A percentile compares a stretch with the other conserved stretches of the same genome.
These are phyloP conservation scores for Aptenodytes forsteri DNA, from an alignment of 2,113 vertebrate species.

Conservation along the genomic window DNA sequence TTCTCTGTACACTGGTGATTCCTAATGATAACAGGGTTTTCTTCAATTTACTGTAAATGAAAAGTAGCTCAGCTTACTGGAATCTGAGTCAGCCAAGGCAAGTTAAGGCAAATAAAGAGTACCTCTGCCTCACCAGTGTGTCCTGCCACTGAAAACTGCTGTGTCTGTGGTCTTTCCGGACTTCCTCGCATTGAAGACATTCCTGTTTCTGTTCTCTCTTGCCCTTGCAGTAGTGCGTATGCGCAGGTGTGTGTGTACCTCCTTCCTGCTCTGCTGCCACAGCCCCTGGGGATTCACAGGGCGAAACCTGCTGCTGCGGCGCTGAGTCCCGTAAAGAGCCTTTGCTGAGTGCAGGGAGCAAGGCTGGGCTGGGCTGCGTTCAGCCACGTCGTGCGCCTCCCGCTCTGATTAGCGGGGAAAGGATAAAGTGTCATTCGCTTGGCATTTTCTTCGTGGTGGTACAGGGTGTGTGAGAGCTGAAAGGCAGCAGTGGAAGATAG, in stretches of 20 bases:
- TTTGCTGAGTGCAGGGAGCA: not conserved
- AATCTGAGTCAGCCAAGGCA: conserved; percentile 62
- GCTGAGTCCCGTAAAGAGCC: not conserved
- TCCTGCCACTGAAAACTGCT: conserved; percentile 19
- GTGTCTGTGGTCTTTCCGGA: conserved; percentile 35
- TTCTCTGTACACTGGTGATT: conserved; percentile 6
- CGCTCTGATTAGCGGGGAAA: not conserved
- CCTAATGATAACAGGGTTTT: conserved; percentile 34
- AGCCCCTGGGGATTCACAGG: not conserved
- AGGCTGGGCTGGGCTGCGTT: not conserved
- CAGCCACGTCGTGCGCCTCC: not conserved
- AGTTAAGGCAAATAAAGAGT: conserved; percentile 47
- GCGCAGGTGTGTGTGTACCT: not conserved
- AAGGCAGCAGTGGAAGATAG: not conserved
- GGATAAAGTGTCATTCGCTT: not conserved
- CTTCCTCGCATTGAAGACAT: conserved; percentile 27
- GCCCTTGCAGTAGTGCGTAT: not conserved
- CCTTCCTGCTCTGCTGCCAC: not conserved
- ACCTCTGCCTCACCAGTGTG: conserved; percentile 7
- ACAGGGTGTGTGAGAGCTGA: not conserved
- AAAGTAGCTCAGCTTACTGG: conserved; percentile 49
- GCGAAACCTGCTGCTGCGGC: not conserved
- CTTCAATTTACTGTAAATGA: conserved; percentile 54
- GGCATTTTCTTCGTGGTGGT: not conserved
- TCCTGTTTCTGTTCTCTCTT: conserved; percentile 59